A percentile compares a stretch with the other conserved stretches of the same genome.
These are phyloP conservation scores for Limnephilus auricula DNA, from an alignment of 2,888 invertebrate species.

Conservation along the genomic window DNA sequence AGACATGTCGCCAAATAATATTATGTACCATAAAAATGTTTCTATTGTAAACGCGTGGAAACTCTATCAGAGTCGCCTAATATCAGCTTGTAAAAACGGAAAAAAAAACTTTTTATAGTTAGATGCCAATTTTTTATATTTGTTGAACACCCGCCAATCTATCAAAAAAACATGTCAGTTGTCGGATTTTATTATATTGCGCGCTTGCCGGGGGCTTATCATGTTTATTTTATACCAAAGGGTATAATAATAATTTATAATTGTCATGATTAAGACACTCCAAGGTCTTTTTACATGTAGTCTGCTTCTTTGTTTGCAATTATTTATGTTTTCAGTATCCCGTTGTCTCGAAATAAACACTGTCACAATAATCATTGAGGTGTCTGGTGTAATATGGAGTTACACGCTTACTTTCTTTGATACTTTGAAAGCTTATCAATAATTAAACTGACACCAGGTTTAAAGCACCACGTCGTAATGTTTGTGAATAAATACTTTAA, in stretches of 20 bases:
- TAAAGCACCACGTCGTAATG: background rate
- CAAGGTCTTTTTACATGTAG: background rate
- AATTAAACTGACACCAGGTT: background rate
- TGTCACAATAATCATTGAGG: background rate
- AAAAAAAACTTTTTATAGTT: background rate
- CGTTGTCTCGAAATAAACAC: background rate
- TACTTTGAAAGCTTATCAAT: background rate
- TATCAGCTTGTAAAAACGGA: background rate
- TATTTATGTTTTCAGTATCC: background rate
- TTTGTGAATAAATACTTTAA: background rate
- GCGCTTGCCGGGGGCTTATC: background rate
- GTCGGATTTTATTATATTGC: background rate
- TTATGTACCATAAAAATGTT: background rate
- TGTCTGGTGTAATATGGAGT: background rate
- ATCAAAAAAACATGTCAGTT: background rate
- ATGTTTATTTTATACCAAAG: background rate
- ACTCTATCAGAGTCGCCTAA: background rate
- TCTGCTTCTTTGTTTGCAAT: background rate
- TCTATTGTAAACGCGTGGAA: background rate
- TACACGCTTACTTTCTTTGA: background rate
- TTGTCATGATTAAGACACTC: background rate
- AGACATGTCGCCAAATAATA: background rate
- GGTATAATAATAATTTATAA: background rate
- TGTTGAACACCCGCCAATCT: background rate
- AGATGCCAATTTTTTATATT: no score